Evolutionary conservation across 2,797 vertebrate genomes (phyloP), one percentile per base, ranked within the genome.

Genomic region (Chromobotia macracanthus): DNA sequence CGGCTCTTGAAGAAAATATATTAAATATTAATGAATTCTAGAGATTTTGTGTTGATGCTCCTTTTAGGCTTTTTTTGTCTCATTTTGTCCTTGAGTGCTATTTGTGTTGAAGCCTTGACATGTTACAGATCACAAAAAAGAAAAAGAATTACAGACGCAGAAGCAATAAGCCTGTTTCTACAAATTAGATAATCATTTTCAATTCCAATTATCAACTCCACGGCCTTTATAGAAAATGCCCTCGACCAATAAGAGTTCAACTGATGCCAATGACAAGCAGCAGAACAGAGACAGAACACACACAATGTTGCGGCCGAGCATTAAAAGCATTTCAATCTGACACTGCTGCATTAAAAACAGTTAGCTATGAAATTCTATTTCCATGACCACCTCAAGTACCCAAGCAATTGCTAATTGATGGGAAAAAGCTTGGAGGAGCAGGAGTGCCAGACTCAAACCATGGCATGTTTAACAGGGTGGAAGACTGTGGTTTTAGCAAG

Each of bases 361-460:
- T 78, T 78, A 66, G 56, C 44, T 60, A 23, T 21, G 71, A 64
- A 71, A 21, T 61, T 50, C 3, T 16, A 77, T 51, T 77, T 11
- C 66, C 11, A 41, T 61, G 44, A 67, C 66, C 68, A 72, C 56
- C 60, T 41, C 58, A 79, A 72, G 46, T 79, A 58, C 48, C n/a
- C 6, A 68, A 71, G 56, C 76, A 71, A 67, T 53, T 71, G 46
- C 28, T 78, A 78, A 78, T 71, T 78, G 67, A 71, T 63, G 77
- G 15, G 55, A 79, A 38, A 71, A 72, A 31, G 58, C 77, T 72
- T 55, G 31, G 41, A 79, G 71, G 16, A 63, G 68, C 58, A 79
- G 25, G 31, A 21, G 15, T n/a, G 68, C 68, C 68, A 28, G 68
- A 65, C 28, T 55, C 53, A 44, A 65, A 64, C 21, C 23, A 69